Conservation (phyloP, 2,888 invertebrate genomes). For the Phengaris arion region DNA sequence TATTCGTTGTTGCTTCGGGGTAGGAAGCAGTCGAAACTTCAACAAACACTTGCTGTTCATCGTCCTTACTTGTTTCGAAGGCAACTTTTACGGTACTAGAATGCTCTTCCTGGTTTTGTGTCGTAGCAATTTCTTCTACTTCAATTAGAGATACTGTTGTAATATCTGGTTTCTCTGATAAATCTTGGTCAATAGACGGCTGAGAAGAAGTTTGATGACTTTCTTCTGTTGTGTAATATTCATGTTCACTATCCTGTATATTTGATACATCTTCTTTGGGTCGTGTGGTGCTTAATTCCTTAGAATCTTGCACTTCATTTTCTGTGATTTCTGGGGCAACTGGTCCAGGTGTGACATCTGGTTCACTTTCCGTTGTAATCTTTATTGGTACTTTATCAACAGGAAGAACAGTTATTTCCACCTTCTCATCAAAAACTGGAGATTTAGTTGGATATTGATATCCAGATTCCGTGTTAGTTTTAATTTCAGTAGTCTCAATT, state of each 20-base stretch:
- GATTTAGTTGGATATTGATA: background rate
- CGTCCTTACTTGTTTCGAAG: background rate
- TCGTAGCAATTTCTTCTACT: conserved; percentile 22
- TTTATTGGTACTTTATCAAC: background rate
- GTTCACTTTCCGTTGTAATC: background rate
- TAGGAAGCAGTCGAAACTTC: background rate
- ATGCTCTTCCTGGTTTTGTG: conserved; percentile 27
- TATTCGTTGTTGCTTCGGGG: background rate
- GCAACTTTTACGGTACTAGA: background rate
- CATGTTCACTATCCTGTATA: background rate
- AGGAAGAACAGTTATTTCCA: background rate
- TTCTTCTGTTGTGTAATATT: conserved; percentile 1
- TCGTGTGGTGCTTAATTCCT: background rate
- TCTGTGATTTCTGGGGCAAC: background rate
- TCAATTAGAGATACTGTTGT: background rate
- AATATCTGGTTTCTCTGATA: conserved; percentile 8
- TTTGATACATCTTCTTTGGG: background rate
- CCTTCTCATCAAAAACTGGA: background rate
- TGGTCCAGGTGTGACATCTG: background rate
- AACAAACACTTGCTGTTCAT: background rate
- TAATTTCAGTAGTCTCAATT: background rate
- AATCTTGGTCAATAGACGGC: background rate
- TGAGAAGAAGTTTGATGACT: background rate
- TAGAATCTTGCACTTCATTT: background rate
- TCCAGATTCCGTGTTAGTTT: background rate